phyloP scores from a whole-genome alignment of 1,140 invertebrate species.

The Trichonephila inaurata region DNA sequence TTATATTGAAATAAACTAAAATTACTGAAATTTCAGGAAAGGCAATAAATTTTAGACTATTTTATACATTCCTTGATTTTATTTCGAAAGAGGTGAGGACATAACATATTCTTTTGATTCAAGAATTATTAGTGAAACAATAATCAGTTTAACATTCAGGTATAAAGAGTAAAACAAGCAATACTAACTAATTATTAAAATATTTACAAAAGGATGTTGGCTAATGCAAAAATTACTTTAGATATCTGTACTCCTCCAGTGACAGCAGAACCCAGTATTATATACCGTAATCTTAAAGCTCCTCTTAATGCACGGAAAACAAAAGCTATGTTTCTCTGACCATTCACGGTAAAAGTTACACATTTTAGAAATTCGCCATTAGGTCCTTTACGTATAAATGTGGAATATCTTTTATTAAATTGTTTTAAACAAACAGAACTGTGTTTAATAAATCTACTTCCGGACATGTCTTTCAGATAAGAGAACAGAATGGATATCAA shows the following conservation, averaged over 20 bases:
- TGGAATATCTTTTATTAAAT: constrained; percentile 58
- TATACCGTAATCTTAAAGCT: constrained; percentile 92
- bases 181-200: no score
- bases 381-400: constrained; percentile 22
- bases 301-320: constrained; percentile 84
- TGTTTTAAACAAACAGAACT: constrained; percentile 54
- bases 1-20: no score
- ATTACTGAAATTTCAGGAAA: no score
- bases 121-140: no score
- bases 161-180: no score
- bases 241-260: constrained; percentile 93
- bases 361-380: constrained; percentile 34
- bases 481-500: not conserved
- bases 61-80: no score
- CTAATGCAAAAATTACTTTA: constrained; percentile 85
- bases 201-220: no score
- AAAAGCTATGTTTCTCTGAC: constrained; percentile 56
- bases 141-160: no score
- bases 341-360: not conserved
- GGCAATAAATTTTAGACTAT: no score
- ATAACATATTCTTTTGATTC: no score
- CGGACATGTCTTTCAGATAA: constrained; percentile 20
- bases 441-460: constrained; percentile 34
- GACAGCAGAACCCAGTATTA: constrained; percentile 93
- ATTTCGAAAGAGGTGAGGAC: no score